Base-by-base conservation (phyloP, 2,888 invertebrate genomes). In the Autographa pulchrina region DNA sequence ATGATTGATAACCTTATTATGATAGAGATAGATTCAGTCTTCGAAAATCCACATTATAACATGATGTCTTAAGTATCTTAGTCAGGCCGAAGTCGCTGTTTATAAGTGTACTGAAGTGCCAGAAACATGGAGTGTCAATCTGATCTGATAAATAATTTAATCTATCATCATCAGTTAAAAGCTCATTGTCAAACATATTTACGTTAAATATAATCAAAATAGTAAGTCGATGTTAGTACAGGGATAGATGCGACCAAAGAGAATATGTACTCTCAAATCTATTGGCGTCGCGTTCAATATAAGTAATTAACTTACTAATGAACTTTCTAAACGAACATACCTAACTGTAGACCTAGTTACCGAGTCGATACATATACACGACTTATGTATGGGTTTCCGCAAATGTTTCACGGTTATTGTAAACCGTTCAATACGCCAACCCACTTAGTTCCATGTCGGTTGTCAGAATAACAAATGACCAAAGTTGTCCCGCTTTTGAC, bases 401-500 rank as follows among this genome's bases (percentile, higher is more conserved):
- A 63, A 74, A 73, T 31, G 48, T 62, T 64, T 62, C 69, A 52
- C 71, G 16, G 74, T 74, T 84, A 84, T 79, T 76, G 77, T 77
- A 11, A 75, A 72, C 68, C 65, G 76, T 71, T 76, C 65, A 78
- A 77, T 78, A 78, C 72, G 58, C 71, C 62, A 62, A 32, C 65
- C 65, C 68, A 71, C 65, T 73, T 72, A 72, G 75, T 75, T 76
- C 62, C 64, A 61, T 38, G 68, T 72, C 72, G 67, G 68, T 73
- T 83, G 82, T 76, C 76, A 56, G 74, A 72, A 72, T 80, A 78
- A 80, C 70, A 78, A 82, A 84, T 84, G 73, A 61, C 43, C 74
- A 48, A 82, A 83, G 78, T 83, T 77, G 75, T 77, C 71, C 62
- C 66, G 64, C 63, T 69, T 82, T 78, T 82, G 84, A 83, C 75